These are phyloP conservation scores for Campoplex nolae DNA, from an alignment of 2,888 invertebrate species.

Conservation along the genomic window DNA sequence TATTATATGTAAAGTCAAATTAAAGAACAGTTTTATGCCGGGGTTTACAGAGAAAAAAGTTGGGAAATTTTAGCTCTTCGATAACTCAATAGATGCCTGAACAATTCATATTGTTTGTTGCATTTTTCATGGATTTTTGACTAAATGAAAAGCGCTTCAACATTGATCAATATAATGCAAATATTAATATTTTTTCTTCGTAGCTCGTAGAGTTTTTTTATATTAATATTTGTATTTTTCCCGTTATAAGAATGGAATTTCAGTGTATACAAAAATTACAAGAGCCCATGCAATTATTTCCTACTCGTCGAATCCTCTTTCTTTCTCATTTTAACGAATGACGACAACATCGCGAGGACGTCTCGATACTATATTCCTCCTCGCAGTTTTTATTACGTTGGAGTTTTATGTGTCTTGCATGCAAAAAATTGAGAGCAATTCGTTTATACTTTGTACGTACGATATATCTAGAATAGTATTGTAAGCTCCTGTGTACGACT, in stretches of 20 bases:
- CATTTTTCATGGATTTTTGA: no score
- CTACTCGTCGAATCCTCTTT: neutral
- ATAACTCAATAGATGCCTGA: neutral
- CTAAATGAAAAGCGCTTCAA: no score
- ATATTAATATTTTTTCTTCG: no score
- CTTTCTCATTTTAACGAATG: neutral
- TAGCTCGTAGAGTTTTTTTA: no score
- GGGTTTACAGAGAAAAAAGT: neutral
- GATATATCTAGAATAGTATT: neutral
- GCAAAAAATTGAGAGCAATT: slow-evolving; percentile 4
- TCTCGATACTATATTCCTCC: neutral
- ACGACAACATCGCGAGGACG: neutral
- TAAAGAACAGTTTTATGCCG: neutral
- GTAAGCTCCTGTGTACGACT: neutral
- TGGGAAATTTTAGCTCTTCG: neutral
- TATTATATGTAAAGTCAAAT: neutral
- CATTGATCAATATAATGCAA: no score
- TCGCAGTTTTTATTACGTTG: neutral
- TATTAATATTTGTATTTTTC: neutral
- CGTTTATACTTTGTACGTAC: neutral
- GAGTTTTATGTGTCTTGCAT: neutral
- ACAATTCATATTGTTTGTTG: neutral
- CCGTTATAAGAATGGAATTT: neutral
- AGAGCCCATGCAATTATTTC: slow-evolving; percentile 14
- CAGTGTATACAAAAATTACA: neutral